Evolutionary conservation across 2,797 vertebrate species (phyloP).

Genomic region (Allobates femoralis): DNA sequence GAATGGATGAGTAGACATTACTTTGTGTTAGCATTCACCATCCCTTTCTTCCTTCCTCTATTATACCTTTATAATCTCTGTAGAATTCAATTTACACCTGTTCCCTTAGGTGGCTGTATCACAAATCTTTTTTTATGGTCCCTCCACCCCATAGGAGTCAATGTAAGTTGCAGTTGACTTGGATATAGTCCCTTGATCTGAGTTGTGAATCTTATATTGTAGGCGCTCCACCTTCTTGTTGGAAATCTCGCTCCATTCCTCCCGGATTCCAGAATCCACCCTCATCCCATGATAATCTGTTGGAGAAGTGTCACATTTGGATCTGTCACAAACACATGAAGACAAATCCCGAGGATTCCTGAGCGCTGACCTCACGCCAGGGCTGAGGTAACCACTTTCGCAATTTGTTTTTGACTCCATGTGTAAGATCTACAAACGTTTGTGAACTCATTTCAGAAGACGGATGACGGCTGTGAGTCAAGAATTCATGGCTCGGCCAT

Average conservation of each 20-base stretch:
- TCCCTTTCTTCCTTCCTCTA: no score
- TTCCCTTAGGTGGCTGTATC: no score
- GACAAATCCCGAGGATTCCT: not conserved
- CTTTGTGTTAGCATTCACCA: no score
- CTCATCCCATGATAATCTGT: not conserved
- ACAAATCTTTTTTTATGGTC: not conserved
- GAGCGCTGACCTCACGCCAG: not conserved
- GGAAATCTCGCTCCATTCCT: not conserved
- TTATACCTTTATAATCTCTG: no score
- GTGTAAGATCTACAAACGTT: slow-evolving; percentile 1
- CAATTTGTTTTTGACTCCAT: slow-evolving; percentile 29
- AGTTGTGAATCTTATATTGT: not conserved
- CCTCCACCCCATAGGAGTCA: not conserved
- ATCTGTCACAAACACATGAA: slow-evolving; percentile 16
- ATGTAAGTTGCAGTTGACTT: not conserved
- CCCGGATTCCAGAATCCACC: not conserved
- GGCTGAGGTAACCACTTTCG: slow-evolving; percentile 16
- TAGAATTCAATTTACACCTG: no score
- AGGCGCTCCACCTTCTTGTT: not conserved
- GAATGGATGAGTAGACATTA: no score
- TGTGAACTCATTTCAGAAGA: slow-evolving; percentile 10
- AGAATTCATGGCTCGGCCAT: not conserved
- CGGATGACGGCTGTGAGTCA: slow-evolving; percentile 1
- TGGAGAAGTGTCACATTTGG: slow-evolving; percentile 7
- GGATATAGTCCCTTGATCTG: not conserved